Base-by-base conservation (phyloP, 1,140 invertebrate genomes). In the Teleopsis dalmanni region DNA sequence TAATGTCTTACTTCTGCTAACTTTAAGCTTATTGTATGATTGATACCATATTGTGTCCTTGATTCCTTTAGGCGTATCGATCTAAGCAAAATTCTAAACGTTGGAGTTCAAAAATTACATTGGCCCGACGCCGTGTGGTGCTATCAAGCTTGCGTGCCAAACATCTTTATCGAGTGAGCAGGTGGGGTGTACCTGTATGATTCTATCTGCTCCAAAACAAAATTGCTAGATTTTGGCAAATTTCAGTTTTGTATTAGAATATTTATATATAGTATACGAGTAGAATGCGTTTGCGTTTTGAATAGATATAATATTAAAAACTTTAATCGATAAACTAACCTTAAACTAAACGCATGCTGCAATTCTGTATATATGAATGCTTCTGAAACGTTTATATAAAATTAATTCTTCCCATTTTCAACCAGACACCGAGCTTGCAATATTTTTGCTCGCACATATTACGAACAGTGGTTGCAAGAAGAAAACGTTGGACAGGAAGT, bases 391-490 rank as follows among this genome's bases (percentile, higher is more conserved):
- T n/a, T 33, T 31, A 31, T 14, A 25, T 41, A 7, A 33, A 14
- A 23, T 14, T 34, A 45, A 45, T 21, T 21, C 21, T 14, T 31
- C 42, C 26, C 14, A 11, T n/a, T 48, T 31, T 40, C 27, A 14
- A 25, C 5, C 27, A 98, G 95, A 73, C 97, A 99, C 81, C 86
- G 95, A 34, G 94, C 89, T 10, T 97, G 98, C 60, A 99, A 99
- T 66, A 88, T 99, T 58, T 99, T 99, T 75, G 81, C 95, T 29
- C 80, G 88, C 52, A 90, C 91, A 0, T 99, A 98, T 70, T 86
- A 86, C 57, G 87, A 95, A 57, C 74, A 93, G 38, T 99, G 96
- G 96, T 76, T 99, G 38, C 82, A 88, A 64, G 93, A 95, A 66
- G 94, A 97, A 71, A 95, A 96, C 59, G 82, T 88, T 7, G 94